Base-by-base conservation (phyloP, 1,140 invertebrate species). In the Marisa cornuarietis region DNA sequence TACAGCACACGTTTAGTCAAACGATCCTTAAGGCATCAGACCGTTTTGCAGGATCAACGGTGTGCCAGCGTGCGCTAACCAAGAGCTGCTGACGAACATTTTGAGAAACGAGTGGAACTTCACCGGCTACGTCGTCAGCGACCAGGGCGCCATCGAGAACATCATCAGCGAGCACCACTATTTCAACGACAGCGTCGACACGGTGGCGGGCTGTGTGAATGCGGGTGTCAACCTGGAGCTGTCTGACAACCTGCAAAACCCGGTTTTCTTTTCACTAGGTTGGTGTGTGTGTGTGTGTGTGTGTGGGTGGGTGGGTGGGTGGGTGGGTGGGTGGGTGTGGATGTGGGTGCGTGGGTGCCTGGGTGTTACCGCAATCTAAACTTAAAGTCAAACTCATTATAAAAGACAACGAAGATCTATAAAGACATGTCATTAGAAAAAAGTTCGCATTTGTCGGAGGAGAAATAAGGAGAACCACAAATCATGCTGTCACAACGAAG, bases 121-220 rank as follows among this genome's bases (percentile, higher is more conserved):
- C 75, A 85, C 79, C 20, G 90, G 90, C 52, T 91, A 90, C 76
- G 88, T 91, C 9, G 83, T 90, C 75, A 89, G 88, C 81, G 90
- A 91, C 81, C 83, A 87, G 68, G 65, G 65, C 10, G 65, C 65
- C 65, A 68, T 68, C 11, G 65, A 68, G 31, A 68, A 68, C 65
- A 68, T 68, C 65, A 75, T 86, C 18, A n/a, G 54, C 3, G 61
- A 54, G 16, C 87, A 88, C 71, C 75, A 82, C 24, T 86, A 85
- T 66, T 76, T 74, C 22, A 78, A 76, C 20, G 81, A 62, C 24
- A 51, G 54, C 22, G 74, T 78, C 0, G 78, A 83, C 13, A 78
- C 83, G n/a, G 87, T 78, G 10, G 81, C 81, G n/a, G 85, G 72
- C 18, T 80, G 83, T 78, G 76, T 87, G 8, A 79, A 86, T 18